phyloP scores from a whole-genome alignment of 2,113 vertebrate genomes.

The Numida meleagris region DNA sequence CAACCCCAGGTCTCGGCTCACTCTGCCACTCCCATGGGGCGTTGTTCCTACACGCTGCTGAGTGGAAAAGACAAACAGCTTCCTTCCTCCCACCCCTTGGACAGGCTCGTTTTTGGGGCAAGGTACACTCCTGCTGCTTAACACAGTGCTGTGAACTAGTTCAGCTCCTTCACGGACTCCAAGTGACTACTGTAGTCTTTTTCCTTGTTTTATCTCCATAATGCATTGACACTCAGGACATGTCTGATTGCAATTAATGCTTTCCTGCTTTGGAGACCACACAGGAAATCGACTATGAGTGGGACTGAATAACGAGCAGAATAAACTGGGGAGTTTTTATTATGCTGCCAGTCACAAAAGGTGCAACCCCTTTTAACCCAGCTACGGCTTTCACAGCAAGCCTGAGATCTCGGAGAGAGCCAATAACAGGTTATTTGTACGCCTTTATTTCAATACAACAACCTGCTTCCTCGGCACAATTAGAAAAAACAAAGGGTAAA shows the following conservation, averaged over 20 bases:
- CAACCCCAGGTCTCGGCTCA: background rate
- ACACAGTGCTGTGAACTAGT: background rate
- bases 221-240: background rate
- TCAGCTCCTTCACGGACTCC: background rate
- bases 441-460: background rate
- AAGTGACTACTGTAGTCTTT: background rate
- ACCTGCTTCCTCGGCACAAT: background rate
- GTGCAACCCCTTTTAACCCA: accelerated
- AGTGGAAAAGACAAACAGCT: background rate
- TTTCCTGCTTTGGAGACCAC: background rate
- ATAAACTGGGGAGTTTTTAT: background rate
- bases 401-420: background rate
- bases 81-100: background rate
- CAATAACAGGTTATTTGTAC: background rate
- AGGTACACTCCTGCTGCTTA: background rate
- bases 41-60: constrained; percentile 59
- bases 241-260: background rate
- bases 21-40: constrained; percentile 56
- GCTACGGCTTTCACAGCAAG: background rate
- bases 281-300: background rate
- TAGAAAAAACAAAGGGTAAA: background rate
- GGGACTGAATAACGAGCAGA: background rate
- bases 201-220: background rate
- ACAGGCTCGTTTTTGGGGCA: background rate
- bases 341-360: background rate